Evolutionary conservation across 2,888 invertebrate species (phyloP).

Genomic region (Acronicta leporina): DNA sequence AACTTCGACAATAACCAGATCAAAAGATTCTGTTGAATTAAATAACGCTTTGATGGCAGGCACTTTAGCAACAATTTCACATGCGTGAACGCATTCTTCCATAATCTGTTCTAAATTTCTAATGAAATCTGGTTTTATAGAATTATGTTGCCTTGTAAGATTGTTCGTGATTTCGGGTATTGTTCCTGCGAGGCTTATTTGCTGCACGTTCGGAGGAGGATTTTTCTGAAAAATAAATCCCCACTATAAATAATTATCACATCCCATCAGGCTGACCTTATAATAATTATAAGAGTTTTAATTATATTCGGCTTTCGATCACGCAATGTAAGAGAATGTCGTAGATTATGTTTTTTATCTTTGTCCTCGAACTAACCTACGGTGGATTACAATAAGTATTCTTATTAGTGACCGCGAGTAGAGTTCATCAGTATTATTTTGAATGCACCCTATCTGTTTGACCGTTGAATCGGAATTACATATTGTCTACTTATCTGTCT

Average conservation of each 20-base stretch:
- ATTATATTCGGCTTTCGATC: no score
- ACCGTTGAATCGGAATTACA: slow-evolving; percentile 30
- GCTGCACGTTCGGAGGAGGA: slow-evolving; percentile 77
- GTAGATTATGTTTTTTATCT: slow-evolving; percentile 49
- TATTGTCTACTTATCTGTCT: slow-evolving; percentile 14
- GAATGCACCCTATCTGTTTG: slow-evolving; percentile 29
- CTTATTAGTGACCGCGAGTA: slow-evolving; percentile 13
- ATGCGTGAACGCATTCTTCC: slow-evolving; percentile 82
- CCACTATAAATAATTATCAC: no score
- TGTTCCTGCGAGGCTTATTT: slow-evolving; percentile 84
- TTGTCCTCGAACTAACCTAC: slow-evolving; percentile 62
- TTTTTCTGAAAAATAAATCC: slow-evolving; percentile 76
- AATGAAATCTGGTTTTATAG: slow-evolving; percentile 78
- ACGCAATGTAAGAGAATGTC: no score
- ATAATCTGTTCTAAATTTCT: slow-evolving; percentile 82
- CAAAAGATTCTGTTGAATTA: slow-evolving; percentile 76
- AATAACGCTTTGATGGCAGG: slow-evolving; percentile 77
- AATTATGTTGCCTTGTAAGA: slow-evolving; percentile 73
- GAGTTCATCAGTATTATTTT: slow-evolving; percentile 41
- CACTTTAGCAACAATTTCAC: slow-evolving; percentile 78
- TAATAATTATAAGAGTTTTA: no score
- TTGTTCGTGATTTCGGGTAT: slow-evolving; percentile 84
- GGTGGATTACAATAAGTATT: slow-evolving; percentile 6
- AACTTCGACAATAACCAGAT: slow-evolving; percentile 84
- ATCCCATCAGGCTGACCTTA: no score